A percentile compares a stretch with the other conserved stretches of the same genome.
Evolutionary conservation across 2,888 invertebrate species (phyloP).

Genomic region (Ennomos erosarius): DNA sequence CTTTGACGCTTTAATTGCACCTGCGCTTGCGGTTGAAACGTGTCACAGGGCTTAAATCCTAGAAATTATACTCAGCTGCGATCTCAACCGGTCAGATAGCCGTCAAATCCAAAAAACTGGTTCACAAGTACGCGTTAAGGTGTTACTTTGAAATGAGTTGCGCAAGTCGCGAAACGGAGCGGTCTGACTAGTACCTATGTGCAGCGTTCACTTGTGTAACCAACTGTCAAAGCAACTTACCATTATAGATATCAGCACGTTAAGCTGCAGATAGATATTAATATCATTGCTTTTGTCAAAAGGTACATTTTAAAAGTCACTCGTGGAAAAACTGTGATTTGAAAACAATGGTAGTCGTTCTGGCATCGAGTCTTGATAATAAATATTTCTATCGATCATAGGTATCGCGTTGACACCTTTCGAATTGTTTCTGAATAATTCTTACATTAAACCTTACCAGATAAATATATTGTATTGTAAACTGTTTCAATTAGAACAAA

Average conservation of each 20-base stretch:
- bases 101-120: slow-evolving; percentile 31
- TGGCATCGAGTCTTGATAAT: slow-evolving; percentile 47
- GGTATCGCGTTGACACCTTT: slow-evolving; percentile 51
- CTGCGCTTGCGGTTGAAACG: slow-evolving; percentile 11
- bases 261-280: slow-evolving; percentile 13
- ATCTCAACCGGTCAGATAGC: slow-evolving; percentile 19
- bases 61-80: slow-evolving; percentile 20
- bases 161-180: slow-evolving; percentile 31
- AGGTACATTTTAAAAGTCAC: slow-evolving; percentile 12
- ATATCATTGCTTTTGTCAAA: slow-evolving; percentile 17
- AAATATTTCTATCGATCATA: slow-evolving; percentile 57
- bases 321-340: not conserved
- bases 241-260: slow-evolving; percentile 17
- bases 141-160: slow-evolving; percentile 24
- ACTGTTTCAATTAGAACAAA: slow-evolving; percentile 27
- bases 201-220: slow-evolving; percentile 27
- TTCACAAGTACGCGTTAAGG: slow-evolving; percentile 16
- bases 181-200: slow-evolving; percentile 10
- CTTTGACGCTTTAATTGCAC: slow-evolving; percentile 7
- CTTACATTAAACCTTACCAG: slow-evolving; percentile 21
- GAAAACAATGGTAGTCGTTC: slow-evolving; percentile 41
- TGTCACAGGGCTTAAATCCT: slow-evolving; percentile 19
- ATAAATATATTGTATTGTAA: slow-evolving; percentile 25
- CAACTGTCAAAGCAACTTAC: slow-evolving; percentile 29
- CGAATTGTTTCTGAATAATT: slow-evolving; percentile 29